phyloP scores from a whole-genome alignment of 2,113 vertebrate species.

The Sturnus vulgaris region DNA sequence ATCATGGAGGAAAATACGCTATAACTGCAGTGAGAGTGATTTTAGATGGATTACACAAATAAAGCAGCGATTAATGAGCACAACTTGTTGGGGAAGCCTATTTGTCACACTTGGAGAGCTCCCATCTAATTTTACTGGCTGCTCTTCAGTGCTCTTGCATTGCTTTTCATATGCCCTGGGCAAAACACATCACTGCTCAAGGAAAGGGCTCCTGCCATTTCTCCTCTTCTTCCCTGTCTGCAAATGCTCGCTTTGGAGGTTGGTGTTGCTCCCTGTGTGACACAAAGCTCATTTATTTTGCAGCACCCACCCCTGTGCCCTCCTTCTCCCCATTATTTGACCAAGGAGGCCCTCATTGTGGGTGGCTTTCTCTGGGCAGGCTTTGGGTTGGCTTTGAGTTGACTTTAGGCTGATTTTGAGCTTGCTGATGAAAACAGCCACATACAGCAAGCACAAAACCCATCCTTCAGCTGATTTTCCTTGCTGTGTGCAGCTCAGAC shows the following conservation, averaged over 20 bases:
- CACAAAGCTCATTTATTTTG: neutral
- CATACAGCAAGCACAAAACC: neutral
- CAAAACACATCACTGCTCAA: constrained; percentile 46
- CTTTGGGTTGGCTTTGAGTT: neutral
- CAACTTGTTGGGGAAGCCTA: constrained; percentile 30
- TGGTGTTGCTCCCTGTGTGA: neutral
- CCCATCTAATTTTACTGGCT: constrained; percentile 48
- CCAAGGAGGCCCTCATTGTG: neutral
- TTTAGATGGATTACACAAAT: constrained; percentile 58
- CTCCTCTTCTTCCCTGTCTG: neutral
- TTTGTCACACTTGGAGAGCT: constrained; percentile 55
- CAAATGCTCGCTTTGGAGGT: fast-evolving
- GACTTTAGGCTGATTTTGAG: neutral
- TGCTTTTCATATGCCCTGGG: constrained; percentile 43
- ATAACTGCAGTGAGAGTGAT: neutral
- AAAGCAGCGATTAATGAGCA: constrained; percentile 64
- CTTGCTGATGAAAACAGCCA: neutral
- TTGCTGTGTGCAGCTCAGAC: neutral
- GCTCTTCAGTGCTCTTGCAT: constrained; percentile 33
- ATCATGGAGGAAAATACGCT: neutral
- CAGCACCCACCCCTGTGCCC: neutral
- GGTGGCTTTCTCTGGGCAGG: neutral
- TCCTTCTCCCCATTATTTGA: neutral
- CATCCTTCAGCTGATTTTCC: neutral
- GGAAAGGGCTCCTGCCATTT: neutral